Base-by-base conservation (phyloP, 2,113 vertebrate genomes). In the Cinclus cinclus region DNA sequence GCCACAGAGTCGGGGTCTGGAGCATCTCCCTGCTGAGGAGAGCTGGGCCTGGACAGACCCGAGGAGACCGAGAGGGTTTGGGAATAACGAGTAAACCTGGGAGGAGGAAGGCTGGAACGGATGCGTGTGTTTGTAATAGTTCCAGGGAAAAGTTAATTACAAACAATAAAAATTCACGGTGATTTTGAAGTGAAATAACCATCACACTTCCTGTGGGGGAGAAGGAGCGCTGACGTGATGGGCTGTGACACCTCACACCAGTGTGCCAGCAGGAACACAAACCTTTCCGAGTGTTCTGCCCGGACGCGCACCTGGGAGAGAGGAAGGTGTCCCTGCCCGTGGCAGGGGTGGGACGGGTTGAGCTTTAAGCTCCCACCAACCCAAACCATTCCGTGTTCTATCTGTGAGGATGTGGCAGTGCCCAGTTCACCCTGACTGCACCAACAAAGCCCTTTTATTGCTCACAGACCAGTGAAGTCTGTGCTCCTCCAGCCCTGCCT, bases 201-300 rank as follows among this genome's bases (percentile, higher is more conserved):
- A 2, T 42, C 39, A 10, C 15, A 0, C 27, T 37, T 50, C 33
- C 75, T 4, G 4, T 7, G 7, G 44, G 6, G 46, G 11, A 64
- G 13, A 24, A 13, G 78, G 56, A 52, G 41, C 33, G 0, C 21
- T 28, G 1, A 1, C 0, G 4, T 11, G 2, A 4, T 9, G 2
- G 3, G 19, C 33, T 22, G 0, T 44, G 52, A 11, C 46, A 3
- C 33, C 19, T 22, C 70, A 3, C 8, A 7, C 4, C 2, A 1
- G 2, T 1, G 56, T 35, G 52, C 59, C 47, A 7, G 49, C 47
- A 8, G 23, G 22, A 77, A 11, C 22, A 42, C n/a, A 55, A 8
- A 10, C 6, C 4, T 39, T 3, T 8, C 10, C 49, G 12, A 2
- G 6, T 2, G 37, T 16, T 73, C n/a, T 14, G 9, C 65, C 20